Conservation (phyloP, 1,140 invertebrate genomes). For the Penaeus chinensis region DNA sequence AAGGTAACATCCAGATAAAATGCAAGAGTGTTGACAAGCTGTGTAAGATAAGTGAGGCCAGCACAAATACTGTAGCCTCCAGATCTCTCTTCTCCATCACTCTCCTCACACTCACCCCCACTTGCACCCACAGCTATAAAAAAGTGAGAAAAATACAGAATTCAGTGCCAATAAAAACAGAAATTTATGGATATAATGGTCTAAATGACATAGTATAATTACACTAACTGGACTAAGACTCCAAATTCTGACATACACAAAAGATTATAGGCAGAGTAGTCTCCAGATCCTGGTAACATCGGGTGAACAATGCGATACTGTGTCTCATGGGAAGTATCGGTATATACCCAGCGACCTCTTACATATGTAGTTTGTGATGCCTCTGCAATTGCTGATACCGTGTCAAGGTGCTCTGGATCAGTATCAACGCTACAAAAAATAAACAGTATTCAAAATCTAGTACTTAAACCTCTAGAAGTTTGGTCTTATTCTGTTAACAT, state of each 20-base stretch:
- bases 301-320: slow-evolving; percentile 81
- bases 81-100: slow-evolving; percentile 8
- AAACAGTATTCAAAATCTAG: no score
- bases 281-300: slow-evolving; percentile 80
- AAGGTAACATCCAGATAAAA: slow-evolving; percentile 81
- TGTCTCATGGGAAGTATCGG: slow-evolving; percentile 76
- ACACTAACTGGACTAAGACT: not conserved
- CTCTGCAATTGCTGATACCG: slow-evolving; percentile 79
- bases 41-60: slow-evolving; percentile 83
- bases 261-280: slow-evolving; percentile 81
- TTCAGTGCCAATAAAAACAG: not conserved
- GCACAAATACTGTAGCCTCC: slow-evolving; percentile 77
- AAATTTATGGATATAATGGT: not conserved
- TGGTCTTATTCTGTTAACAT: no score
- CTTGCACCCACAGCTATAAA: slow-evolving; percentile 1
- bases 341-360: slow-evolving; percentile 79
- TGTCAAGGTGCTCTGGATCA: slow-evolving; percentile 67
- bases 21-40: slow-evolving; percentile 82
- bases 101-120: not conserved
- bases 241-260: slow-evolving; percentile 73
- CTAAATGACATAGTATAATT: not conserved
- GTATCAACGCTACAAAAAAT: slow-evolving; percentile 16
- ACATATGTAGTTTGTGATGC: slow-evolving; percentile 81
- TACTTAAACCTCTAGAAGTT: no score
- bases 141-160: not conserved